Base-by-base conservation (phyloP, 1,140 invertebrate genomes). In the Bombus consobrinus region DNA sequence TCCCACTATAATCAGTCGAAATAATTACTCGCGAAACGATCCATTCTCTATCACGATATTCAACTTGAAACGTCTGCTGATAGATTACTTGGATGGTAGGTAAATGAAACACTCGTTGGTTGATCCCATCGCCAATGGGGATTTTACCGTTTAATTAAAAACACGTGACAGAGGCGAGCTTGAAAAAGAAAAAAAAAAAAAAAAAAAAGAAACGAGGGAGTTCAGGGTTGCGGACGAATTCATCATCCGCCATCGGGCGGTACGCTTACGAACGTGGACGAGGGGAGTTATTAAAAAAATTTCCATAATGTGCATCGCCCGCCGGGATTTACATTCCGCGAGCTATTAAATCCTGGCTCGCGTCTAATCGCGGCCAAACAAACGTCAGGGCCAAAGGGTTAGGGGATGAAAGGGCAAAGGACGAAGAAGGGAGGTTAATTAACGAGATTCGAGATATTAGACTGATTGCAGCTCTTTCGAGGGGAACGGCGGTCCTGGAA, bases 361-460 rank as follows among this genome's bases (percentile, higher is more conserved):
- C 12, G 37, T 39, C 22, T 43, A 73, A 57, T 41, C 22, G 71
- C 59, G 39, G 39, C 47, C 47, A 37, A 47, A 53, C 62, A 57
- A 57, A 68, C 28, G 64, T 43, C 53, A 3, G 15, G 32, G 5
- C 13, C 6, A 18, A 43, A 34, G 2, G 53, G 18, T 22, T 39
- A 37, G 10, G n/a, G 32, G 47, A 53, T 53, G 47, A 53, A 22
- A 15, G 10, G 4, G 6, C 5, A 18, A 12, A 34, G 32, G 8
- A 25, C 15, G 22, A 41, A 43, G 34, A 39, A 8, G 34, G 37
- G 59, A 25, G 81, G 10, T 78, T 78, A 78, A 83, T 76, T 76
- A 83, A 83, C 73, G 73, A 71, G 82, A 78, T 57, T 57, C 74
- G 37, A 57, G 64, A 78, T 71, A 71, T 83, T 71, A 78, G 74